Conservation (phyloP, 2,113 vertebrate genomes). For the Mesembrinibis cayennensis region DNA sequence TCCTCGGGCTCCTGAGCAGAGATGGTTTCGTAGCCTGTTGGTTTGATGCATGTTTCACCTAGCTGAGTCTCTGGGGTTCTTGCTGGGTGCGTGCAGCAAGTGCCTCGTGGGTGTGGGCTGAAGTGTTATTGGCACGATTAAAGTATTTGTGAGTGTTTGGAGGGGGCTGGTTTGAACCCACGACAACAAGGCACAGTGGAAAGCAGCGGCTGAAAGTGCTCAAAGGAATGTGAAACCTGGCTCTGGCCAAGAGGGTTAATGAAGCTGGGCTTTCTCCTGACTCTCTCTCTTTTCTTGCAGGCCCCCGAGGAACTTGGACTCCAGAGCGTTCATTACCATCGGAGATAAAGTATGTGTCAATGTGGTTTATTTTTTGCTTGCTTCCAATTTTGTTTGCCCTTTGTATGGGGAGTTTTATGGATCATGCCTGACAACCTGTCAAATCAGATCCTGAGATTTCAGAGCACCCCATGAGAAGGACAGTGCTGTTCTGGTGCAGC, state of each 20-base stretch:
- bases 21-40: neutral
- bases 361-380: neutral
- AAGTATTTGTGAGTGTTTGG: neutral
- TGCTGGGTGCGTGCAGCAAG: neutral
- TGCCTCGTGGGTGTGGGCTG: neutral
- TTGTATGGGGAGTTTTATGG: neutral
- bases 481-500: neutral
- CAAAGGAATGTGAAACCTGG: neutral
- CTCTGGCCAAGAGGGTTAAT: neutral
- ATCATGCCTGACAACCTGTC: neutral
- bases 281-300: constrained; percentile 42
- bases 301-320: constrained; percentile 79
- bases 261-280: neutral
- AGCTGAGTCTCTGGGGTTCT: neutral
- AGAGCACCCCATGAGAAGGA: neutral
- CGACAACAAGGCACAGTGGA: fast-evolving
- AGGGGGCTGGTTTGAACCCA: neutral
- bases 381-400: neutral
- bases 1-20: neutral
- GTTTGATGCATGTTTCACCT: neutral
- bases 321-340: constrained; percentile 81
- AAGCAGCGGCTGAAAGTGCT: neutral
- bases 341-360: constrained; percentile 74
- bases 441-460: neutral
- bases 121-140: neutral